A percentile compares a stretch with the other conserved stretches of the same genome.
Evolutionary conservation across 2,797 vertebrate genomes (phyloP).

Genomic region (Phylloscopus collybita): DNA sequence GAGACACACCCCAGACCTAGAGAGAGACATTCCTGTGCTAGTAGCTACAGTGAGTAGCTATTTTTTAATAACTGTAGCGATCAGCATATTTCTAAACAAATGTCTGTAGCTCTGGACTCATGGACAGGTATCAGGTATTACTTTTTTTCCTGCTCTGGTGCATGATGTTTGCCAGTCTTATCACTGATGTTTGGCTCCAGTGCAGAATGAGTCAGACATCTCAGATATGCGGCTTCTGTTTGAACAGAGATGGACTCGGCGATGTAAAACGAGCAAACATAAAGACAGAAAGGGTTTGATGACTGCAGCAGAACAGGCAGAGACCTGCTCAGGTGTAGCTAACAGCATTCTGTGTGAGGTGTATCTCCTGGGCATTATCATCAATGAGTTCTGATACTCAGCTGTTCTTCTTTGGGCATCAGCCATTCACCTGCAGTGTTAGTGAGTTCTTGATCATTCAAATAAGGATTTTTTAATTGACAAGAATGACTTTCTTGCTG

Average conservation of each 20-base stretch:
- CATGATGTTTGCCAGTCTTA: slow-evolving; percentile 50
- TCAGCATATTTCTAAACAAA: background rate
- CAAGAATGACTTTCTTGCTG: too few species aligned
- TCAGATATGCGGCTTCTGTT: slow-evolving; percentile 50
- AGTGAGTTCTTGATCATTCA: background rate
- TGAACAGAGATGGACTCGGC: slow-evolving; percentile 17
- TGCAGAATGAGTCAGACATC: background rate
- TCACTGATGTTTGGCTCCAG: slow-evolving; percentile 13
- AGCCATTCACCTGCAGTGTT: background rate
- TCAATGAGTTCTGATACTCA: background rate
- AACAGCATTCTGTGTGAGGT: background rate
- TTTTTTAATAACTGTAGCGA: background rate
- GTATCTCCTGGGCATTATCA: background rate
- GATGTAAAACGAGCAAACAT: slow-evolving; percentile 11
- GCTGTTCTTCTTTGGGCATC: background rate
- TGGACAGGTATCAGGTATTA: background rate
- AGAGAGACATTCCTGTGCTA: background rate
- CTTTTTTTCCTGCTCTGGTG: background rate
- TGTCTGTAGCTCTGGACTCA: background rate
- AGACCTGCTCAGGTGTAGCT: background rate
- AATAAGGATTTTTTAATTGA: background rate
- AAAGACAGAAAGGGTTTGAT: background rate
- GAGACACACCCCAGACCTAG: background rate
- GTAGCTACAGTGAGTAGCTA: background rate
- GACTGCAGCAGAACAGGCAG: background rate